phyloP scores from a whole-genome alignment of 2,888 invertebrate species.

The Noctua fimbriata region DNA sequence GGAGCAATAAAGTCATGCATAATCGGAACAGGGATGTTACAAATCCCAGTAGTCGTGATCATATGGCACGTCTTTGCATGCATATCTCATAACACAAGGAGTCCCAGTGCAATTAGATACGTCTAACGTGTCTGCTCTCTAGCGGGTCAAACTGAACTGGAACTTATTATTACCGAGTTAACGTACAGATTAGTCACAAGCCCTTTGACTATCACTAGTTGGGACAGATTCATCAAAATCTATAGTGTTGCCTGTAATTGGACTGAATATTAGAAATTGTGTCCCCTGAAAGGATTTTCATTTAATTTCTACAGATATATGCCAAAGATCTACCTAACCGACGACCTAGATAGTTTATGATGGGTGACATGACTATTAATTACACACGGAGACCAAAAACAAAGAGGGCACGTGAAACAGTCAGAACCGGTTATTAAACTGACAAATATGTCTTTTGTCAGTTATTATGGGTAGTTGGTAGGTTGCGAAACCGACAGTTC shows the following conservation, averaged over 20 bases:
- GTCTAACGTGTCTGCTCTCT: slow-evolving; percentile 20
- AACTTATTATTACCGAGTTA: slow-evolving; percentile 44
- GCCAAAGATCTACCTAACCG: background rate
- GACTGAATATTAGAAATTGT: background rate
- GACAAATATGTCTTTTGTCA: background rate
- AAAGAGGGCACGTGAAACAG: background rate
- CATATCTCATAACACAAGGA: slow-evolving; percentile 4
- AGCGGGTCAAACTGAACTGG: slow-evolving; percentile 17
- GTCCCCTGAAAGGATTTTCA: background rate
- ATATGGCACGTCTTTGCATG: background rate
- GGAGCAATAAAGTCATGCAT: background rate
- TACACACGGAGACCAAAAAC: background rate
- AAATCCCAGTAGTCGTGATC: slow-evolving; percentile 10
- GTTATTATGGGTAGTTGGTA: background rate
- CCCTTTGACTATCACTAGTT: slow-evolving; percentile 20
- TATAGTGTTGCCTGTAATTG: background rate
- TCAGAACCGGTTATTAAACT: background rate
- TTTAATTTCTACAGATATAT: background rate
- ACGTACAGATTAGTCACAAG: slow-evolving; percentile 6
- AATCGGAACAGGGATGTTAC: too few relatives aligned
- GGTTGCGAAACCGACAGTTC: background rate
- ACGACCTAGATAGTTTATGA: background rate
- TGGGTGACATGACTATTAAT: background rate
- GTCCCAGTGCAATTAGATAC: slow-evolving; percentile 42
- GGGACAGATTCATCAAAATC: background rate